Percentiles rank a stretch among this genome's conserved stretches.
phyloP scores from a whole-genome alignment of 2,888 invertebrate genomes.

The Epinotia demarniana region DNA sequence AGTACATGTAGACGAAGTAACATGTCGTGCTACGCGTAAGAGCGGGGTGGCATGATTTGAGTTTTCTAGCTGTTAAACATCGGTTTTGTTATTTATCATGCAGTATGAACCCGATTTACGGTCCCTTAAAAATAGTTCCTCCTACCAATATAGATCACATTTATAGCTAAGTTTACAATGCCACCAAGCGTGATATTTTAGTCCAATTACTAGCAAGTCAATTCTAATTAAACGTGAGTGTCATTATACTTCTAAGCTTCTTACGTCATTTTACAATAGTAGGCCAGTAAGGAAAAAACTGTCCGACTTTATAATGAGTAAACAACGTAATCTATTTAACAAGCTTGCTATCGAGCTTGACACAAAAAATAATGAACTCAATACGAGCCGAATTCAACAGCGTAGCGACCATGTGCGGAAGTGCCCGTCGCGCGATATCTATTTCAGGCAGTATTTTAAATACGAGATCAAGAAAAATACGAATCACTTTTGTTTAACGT shows the following conservation, averaged over 20 bases:
- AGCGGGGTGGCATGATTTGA: too few species aligned
- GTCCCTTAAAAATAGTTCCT: not conserved
- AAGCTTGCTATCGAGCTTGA: conserved; percentile 51
- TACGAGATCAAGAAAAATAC: not conserved
- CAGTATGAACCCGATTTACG: too few species aligned
- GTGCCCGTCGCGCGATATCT: conserved; percentile 46
- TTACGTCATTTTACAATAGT: conserved; percentile 19
- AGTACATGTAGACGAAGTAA: too few species aligned
- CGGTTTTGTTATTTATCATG: too few species aligned
- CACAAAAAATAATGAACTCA: conserved; percentile 49
- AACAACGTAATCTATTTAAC: conserved; percentile 43
- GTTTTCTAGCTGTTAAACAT: too few species aligned
- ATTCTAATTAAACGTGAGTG: not conserved
- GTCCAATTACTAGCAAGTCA: conserved; percentile 7
- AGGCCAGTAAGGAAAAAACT: conserved; percentile 35
- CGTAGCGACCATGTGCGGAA: conserved; percentile 54
- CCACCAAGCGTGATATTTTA: conserved; percentile 12
- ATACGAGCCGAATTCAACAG: conserved; percentile 50
- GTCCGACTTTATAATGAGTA: conserved; percentile 41
- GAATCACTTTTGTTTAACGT: not conserved
- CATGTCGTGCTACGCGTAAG: too few species aligned
- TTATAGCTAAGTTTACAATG: not conserved
- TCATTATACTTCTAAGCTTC: not conserved
- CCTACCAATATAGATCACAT: not conserved
- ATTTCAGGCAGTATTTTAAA: not conserved